Base-by-base conservation (phyloP, 2,888 invertebrate genomes). In the Drosophila anomelani region DNA sequence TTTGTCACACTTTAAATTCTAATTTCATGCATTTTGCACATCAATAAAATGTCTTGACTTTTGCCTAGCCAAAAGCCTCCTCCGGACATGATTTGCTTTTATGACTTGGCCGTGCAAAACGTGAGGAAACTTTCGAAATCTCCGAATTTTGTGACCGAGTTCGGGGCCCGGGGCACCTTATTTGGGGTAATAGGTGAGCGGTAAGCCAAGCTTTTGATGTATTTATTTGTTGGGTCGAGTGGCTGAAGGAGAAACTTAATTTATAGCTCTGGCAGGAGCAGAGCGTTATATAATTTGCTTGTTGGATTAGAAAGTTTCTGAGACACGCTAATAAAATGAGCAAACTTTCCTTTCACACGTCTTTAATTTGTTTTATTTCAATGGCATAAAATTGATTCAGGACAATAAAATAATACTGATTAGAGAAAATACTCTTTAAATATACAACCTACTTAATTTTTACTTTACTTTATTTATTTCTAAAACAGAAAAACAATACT, bases 11-110 rank as follows among this genome's bases (percentile, higher is more conserved):
- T 84, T 86, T 83, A 80, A 85, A 81, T 85, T 83, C 81, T 88
- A 90, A 89, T 90, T 89, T 90, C 89, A 89, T 89, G 90, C 90
- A 89, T 83, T 88, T 89, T 89, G 87, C 85, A 88, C 90, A 89
- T 82, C 87, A 81, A 79, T 88, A 90, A 90, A 85, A 84, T 67
- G 63, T 56, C 64, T 66, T 66, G 64, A 66, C 64, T 63, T 64
- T 62, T 36, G 51, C 78, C 63, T 64, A 69, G 62, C 46, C 57
- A 34, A n/a, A 47, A 47, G 32, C 15, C 49, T 43, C 56, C 43
- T 44, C 71, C 75, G 77, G 66, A 75, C 80, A 81, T 81, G 81
- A 80, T 80, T 84, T 74, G 73, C 63, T 85, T 84, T 84, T 84
- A 84, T 83, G 83, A 76, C 73, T 68, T 67, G 69, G 60, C 61